A percentile compares a stretch with the other conserved stretches of the same genome.
These are phyloP conservation scores for Callithrix jacchus DNA, from an alignment of 2,113 vertebrate species.

Conservation along the genomic window DNA sequence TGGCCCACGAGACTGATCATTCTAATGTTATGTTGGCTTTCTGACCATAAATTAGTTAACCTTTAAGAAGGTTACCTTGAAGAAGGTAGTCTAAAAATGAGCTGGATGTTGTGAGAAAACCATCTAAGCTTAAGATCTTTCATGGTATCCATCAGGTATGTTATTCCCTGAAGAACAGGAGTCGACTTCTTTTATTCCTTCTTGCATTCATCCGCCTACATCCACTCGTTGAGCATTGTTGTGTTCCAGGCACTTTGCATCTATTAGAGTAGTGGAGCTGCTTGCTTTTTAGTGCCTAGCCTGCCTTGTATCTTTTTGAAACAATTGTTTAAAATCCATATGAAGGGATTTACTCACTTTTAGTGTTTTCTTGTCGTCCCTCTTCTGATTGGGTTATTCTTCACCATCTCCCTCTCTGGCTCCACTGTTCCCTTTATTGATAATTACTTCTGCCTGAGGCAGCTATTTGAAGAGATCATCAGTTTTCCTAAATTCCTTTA, in stretches of 20 bases:
- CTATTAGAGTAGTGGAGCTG: neutral
- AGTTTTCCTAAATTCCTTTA: slow-evolving; percentile 24
- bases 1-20: neutral
- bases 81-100: neutral
- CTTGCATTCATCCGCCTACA: neutral
- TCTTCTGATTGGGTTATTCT: neutral
- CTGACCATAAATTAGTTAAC: neutral
- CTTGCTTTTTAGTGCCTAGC: neutral
- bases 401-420: neutral
- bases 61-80: neutral
- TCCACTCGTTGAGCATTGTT: neutral
- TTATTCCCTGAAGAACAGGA: neutral
- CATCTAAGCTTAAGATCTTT: neutral
- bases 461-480: neutral
- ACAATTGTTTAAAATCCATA: neutral
- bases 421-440: neutral
- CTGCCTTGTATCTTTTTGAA: neutral
- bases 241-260: neutral
- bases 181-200: neutral
- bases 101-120: neutral
- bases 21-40: neutral
- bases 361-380: neutral
- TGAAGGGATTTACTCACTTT: neutral
- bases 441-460: slow-evolving; percentile 9
- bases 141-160: neutral